Conservation (phyloP, 2,888 invertebrate genomes). For the Melipona bicolor region DNA sequence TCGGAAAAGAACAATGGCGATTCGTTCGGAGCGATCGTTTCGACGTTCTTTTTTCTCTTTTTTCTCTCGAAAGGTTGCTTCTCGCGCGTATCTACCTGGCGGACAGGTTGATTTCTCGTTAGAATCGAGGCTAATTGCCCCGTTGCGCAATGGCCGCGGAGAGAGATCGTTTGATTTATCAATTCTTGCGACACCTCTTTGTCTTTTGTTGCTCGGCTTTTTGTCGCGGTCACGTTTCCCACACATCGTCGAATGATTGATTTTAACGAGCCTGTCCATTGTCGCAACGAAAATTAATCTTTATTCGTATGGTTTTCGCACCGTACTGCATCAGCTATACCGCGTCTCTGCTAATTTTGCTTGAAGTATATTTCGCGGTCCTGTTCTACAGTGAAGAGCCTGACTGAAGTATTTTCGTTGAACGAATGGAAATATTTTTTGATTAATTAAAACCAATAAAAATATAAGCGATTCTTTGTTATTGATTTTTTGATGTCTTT, state of each 20-base stretch:
- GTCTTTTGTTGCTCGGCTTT: slow-evolving; percentile 42
- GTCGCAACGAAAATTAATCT: background rate
- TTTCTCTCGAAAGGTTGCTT: slow-evolving; percentile 29
- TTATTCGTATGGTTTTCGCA: background rate
- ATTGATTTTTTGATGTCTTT: too few species aligned
- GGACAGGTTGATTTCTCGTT: slow-evolving; percentile 49
- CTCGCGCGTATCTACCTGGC: slow-evolving; percentile 8
- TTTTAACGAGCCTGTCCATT: slow-evolving; percentile 1
- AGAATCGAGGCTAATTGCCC: slow-evolving; percentile 66
- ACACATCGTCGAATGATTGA: slow-evolving; percentile 53
- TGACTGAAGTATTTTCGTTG: too few species aligned
- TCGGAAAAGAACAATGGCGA: slow-evolving; percentile 52
- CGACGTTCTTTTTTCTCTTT: slow-evolving; percentile 28
- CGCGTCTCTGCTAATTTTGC: background rate
- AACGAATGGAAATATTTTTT: too few species aligned
- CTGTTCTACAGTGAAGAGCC: too few species aligned
- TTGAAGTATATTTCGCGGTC: background rate
- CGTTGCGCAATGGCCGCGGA: slow-evolving; percentile 47
- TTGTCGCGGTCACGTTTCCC: slow-evolving; percentile 38
- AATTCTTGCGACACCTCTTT: slow-evolving; percentile 44
- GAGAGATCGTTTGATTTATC: slow-evolving; percentile 46
- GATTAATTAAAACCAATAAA: too few species aligned
- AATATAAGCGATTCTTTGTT: too few species aligned
- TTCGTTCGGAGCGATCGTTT: slow-evolving; percentile 15
- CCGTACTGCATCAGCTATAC: background rate